Evolutionary conservation across 2,888 invertebrate species (phyloP), one percentile per base, ranked within the genome.

Genomic region (Candidula unifasciata): DNA sequence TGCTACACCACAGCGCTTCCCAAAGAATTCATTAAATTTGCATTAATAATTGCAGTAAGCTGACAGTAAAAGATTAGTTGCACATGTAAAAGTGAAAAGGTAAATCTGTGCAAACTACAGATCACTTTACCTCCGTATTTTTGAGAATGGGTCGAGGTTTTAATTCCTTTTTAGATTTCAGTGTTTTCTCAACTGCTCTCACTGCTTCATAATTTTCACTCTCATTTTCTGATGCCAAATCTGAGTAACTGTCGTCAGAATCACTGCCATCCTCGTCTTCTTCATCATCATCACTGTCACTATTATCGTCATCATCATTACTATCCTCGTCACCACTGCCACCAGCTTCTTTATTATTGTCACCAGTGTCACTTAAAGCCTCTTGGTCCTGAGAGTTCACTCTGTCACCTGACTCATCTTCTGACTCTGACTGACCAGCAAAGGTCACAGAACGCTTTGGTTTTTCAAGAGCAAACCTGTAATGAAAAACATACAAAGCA

Each of bases 121-220:
- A 71, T 30, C 77, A 30, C 82, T 76, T n/a, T 5, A 71, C 81
- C 71, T 79, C 44, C 6, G 84, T 73, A 64, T 88, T 86, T 85
- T 90, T 87, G 35, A 85, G 76, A 77, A 86, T 87, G 21, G 86
- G 82, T 69, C 83, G 85, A 76, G 78, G 44, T 33, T 54, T 69
- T 44, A 52, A 57, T 91, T 93, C 35, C 92, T 93, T 84, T 89
- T 90, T 89, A 68, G 85, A 74, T 73, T 81, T 68, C 18, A 33
- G 16, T 80, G 78, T 13, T 82, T 84, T 71, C 85, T 83, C 44
- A 80, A 81, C 54, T 69, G 68, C 8, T 85, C 71, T 27, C 74
- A 80, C 60, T 21, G 87, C 87, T 33, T 87, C 87, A 37, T 87
- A 87, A 57, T 87, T 87, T 16, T 85, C 85, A 35, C 83, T 88